Conservation (phyloP, 1,140 invertebrate genomes). For the Bradysia coprophila region DNA sequence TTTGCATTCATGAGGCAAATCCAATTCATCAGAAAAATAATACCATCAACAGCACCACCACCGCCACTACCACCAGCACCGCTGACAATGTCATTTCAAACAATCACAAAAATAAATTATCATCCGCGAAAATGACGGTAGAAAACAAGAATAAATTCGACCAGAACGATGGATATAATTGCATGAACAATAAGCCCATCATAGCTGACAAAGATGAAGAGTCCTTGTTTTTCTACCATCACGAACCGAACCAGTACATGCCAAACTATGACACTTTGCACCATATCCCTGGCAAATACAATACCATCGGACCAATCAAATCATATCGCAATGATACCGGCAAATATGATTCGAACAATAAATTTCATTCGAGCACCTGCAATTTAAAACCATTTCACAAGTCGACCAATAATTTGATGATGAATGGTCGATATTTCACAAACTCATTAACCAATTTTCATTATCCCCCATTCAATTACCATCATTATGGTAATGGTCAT, state of each 20-base stretch:
- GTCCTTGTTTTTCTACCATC: conserved; percentile 4
- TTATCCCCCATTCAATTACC: conserved; percentile 4
- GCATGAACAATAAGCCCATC: too few species aligned
- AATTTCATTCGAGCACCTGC: conserved; percentile 4
- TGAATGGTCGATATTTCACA: conserved; percentile 15
- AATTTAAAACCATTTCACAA: conserved; percentile 1
- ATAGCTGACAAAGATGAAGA: too few species aligned
- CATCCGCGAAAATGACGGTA: neutral
- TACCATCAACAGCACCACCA: too few species aligned
- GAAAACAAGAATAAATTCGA: too few species aligned
- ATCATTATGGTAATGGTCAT: conserved; percentile 1
- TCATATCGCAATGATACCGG: conserved; percentile 18
- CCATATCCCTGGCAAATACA: conserved; percentile 14
- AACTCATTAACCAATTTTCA: conserved; percentile 18
- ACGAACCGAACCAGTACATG: conserved; percentile 3
- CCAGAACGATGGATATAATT: too few species aligned
- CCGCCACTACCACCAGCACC: too few species aligned
- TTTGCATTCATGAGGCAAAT: neutral
- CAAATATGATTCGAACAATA: conserved; percentile 9
- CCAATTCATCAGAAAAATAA: too few species aligned
- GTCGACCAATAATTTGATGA: neutral
- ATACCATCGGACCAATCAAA: conserved; percentile 20
- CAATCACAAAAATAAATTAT: neutral
- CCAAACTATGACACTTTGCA: conserved; percentile 5
- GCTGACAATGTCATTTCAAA: neutral